Conservation (phyloP, 2,888 invertebrate species). For the Ophraella communa region DNA sequence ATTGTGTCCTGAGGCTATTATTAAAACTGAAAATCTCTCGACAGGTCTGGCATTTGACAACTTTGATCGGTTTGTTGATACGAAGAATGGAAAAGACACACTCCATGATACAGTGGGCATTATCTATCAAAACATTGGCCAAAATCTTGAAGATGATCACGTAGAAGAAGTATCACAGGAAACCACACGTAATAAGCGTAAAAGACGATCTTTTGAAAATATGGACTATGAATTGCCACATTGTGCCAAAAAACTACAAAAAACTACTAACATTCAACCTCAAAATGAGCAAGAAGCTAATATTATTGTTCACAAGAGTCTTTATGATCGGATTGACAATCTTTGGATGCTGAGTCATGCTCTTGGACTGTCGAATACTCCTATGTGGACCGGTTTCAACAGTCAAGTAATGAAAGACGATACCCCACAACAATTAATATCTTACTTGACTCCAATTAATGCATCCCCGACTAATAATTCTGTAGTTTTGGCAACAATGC, state of each 20-base stretch:
- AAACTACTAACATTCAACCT: not conserved
- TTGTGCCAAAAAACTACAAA: not conserved
- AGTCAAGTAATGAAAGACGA: not conserved
- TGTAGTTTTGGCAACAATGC: constrained; percentile 17
- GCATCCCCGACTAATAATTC: constrained; percentile 2
- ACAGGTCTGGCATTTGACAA: constrained; percentile 42
- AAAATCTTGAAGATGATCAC: not conserved
- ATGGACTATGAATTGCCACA: not conserved
- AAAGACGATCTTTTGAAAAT: not conserved
- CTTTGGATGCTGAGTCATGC: constrained; percentile 13
- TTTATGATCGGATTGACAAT: not conserved
- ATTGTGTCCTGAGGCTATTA: constrained; percentile 19
- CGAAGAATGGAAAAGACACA: constrained; percentile 40
- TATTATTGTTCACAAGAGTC: not conserved
- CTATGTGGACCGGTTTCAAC: constrained; percentile 5
- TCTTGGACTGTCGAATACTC: not conserved
- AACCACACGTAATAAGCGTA: not conserved
- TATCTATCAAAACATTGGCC: not conserved
- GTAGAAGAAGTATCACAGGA: not conserved
- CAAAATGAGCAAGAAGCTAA: not conserved
- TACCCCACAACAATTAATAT: constrained; percentile 1
- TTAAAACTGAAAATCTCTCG: constrained; percentile 1
- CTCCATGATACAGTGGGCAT: no score
- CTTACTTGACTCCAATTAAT: constrained; percentile 15
- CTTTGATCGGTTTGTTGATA: constrained; percentile 45